These are phyloP conservation scores for Amphipoea lucens DNA, from an alignment of 2,888 invertebrate species.

Conservation along the genomic window DNA sequence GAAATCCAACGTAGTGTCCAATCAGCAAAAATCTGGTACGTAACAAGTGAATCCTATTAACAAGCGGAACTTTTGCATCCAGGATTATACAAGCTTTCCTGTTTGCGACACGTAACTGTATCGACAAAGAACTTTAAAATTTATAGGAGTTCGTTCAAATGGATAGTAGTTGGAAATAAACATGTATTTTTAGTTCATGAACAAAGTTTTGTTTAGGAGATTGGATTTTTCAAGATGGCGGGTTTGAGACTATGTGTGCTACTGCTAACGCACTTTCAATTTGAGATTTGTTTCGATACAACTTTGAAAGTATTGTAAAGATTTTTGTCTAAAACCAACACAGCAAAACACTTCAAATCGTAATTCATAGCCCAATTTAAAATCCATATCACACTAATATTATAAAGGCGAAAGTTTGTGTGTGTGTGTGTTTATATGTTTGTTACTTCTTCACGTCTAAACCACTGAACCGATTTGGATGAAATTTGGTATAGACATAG, in stretches of 20 bases:
- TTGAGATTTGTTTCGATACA: not conserved
- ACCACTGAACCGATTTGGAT: too few species aligned
- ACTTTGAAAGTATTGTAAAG: not conserved
- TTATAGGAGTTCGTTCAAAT: slow-evolving; percentile 46
- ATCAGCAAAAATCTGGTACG: slow-evolving; percentile 58
- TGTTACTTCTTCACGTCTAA: too few species aligned
- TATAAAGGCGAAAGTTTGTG: too few species aligned
- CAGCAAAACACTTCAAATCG: not conserved
- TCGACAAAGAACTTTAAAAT: slow-evolving; percentile 56
- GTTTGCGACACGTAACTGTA: slow-evolving; percentile 58
- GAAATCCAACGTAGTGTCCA: slow-evolving; percentile 34
- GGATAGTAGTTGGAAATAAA: slow-evolving; percentile 48
- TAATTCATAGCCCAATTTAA: not conserved
- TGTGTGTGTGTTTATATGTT: too few species aligned
- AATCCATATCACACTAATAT: too few species aligned
- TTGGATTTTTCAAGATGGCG: slow-evolving; percentile 35
- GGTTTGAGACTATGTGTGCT: slow-evolving; percentile 16
- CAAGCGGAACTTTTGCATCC: slow-evolving; percentile 65
- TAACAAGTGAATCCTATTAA: slow-evolving; percentile 69
- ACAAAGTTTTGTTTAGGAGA: slow-evolving; percentile 32
- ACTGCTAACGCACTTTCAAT: slow-evolving; percentile 5
- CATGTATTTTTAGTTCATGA: slow-evolving; percentile 34
- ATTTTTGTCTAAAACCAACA: not conserved
- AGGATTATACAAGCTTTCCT: slow-evolving; percentile 62
- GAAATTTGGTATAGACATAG: too few species aligned